Base-by-base conservation (phyloP, 2,888 invertebrate species). In the Eurytoma adleriae region DNA sequence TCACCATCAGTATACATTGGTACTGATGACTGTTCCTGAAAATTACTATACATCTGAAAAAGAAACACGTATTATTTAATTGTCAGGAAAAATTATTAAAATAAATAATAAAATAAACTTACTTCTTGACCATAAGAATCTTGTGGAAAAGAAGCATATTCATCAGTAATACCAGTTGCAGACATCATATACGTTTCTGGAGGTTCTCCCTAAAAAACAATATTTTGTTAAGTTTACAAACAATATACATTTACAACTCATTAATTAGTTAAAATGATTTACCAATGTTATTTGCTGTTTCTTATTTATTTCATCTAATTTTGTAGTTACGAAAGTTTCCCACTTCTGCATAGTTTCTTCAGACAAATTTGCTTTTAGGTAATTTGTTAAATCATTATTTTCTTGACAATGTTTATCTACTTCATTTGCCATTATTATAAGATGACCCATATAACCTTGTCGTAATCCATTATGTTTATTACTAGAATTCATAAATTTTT, bases 401-500 rank as follows among this genome's bases (percentile, higher is more conserved):
- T 92, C 91, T 88, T 92, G 91, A 90, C 92, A 92, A 86, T 91
- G 89, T 72, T 89, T 88, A 61, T 92, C 92, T 85, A 94, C 91
- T 87, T 92, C 92, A 88, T 93, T 92, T 57, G 93, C 91, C 86
- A 94, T 93, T 88, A 92, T 93, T 84, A 94, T 94, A 86, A 94
- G 91, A 89, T 94, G 94, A 80, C 94, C 94, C 94, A 94, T 94
- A 85, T 94, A 94, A 85, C 94, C 94, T 86, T 93, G 91, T 73
- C 94, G 92, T 75, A 93, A 90, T 79, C 92, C 92, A 82, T 92
- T 93, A 78, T 91, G 91, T 84, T 91, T 90, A 83, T 90, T 91
- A 87, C 93, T 93, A 80, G 73, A 87, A 87, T 78, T 83, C 70
- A 80, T n/a, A 30, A 20, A 4, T 50, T 52, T 12, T 59, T 56